phyloP scores from a whole-genome alignment of 2,113 vertebrate species.

The Cyanoramphus novaezelandiae region DNA sequence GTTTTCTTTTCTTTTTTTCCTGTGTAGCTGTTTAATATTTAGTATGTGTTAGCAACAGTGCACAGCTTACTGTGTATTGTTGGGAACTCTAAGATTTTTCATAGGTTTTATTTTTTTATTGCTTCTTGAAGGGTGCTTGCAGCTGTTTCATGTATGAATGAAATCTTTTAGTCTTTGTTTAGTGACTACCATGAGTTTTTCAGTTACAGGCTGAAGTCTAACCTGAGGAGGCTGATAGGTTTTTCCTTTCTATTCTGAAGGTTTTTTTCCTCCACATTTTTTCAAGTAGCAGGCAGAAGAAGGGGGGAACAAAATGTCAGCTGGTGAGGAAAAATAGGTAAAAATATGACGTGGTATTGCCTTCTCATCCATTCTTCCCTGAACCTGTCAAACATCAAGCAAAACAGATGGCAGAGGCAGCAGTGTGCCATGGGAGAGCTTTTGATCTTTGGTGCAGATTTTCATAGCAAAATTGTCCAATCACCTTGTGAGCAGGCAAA shows the following conservation, averaged over 20 bases:
- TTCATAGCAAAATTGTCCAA: background rate
- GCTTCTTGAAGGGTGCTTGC: background rate
- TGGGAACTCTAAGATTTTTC: background rate
- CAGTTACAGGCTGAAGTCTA: background rate
- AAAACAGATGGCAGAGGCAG: constrained; percentile 48
- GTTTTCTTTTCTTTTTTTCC: background rate
- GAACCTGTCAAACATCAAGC: background rate
- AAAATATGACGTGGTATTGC: background rate
- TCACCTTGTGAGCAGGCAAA: constrained; percentile 36
- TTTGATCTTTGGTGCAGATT: constrained; percentile 30
- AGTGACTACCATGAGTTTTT: background rate
- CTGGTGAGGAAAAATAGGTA: constrained; percentile 9
- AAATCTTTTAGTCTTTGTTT: background rate
- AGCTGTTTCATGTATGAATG: background rate
- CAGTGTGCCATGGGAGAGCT: background rate
- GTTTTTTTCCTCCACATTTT: background rate
- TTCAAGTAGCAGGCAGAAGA: background rate
- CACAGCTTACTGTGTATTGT: background rate
- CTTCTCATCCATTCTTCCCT: constrained; percentile 18
- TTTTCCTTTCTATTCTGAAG: background rate
- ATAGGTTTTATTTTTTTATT: background rate
- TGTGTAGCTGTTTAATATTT: background rate
- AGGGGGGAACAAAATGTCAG: background rate
- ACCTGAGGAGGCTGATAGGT: background rate
- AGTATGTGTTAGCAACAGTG: background rate